Evolutionary conservation across 1,140 invertebrate species (phyloP).

Genomic region (Caerostris extrusa): DNA sequence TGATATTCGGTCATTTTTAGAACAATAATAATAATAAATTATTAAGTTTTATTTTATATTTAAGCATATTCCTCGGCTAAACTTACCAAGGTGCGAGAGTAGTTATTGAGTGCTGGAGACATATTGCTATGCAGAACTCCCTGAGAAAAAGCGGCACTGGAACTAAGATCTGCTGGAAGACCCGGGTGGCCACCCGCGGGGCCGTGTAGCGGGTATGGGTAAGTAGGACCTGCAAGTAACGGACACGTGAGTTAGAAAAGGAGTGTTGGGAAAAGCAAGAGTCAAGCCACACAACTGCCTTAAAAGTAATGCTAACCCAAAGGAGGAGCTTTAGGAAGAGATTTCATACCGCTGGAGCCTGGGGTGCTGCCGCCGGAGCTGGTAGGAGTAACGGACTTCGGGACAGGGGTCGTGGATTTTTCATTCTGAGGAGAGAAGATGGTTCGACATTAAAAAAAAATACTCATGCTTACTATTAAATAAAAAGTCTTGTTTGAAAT

Average conservation of each 20-base stretch:
- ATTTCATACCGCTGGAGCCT: conserved; percentile 78
- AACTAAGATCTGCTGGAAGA: conserved; percentile 79
- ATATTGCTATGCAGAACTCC: conserved; percentile 81
- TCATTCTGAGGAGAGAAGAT: conserved; percentile 78
- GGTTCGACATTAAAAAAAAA: neutral
- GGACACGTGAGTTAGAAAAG: neutral
- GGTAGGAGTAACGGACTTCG: conserved; percentile 78
- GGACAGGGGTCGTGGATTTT: conserved; percentile 78
- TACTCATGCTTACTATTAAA: too few relatives aligned
- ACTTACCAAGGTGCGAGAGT: conserved; percentile 81
- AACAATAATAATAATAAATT: too few relatives aligned
- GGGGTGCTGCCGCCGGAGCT: conserved; percentile 77
- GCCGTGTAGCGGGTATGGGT: conserved; percentile 79
- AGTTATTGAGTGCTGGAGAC: conserved; percentile 80
- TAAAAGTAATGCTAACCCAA: conserved; percentile 76
- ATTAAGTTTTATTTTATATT: too few relatives aligned
- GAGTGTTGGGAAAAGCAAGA: neutral
- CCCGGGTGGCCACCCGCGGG: conserved; percentile 78
- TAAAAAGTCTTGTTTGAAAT: too few relatives aligned
- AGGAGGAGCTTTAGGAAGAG: conserved; percentile 78
- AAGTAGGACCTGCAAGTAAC: conserved; percentile 79
- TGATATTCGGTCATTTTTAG: too few relatives aligned
- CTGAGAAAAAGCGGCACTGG: conserved; percentile 79
- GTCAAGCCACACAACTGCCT: neutral
- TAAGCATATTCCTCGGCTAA: too few relatives aligned